These are phyloP conservation scores for Rhodophaea formosa DNA, from an alignment of 2,888 invertebrate genomes.

Conservation along the genomic window DNA sequence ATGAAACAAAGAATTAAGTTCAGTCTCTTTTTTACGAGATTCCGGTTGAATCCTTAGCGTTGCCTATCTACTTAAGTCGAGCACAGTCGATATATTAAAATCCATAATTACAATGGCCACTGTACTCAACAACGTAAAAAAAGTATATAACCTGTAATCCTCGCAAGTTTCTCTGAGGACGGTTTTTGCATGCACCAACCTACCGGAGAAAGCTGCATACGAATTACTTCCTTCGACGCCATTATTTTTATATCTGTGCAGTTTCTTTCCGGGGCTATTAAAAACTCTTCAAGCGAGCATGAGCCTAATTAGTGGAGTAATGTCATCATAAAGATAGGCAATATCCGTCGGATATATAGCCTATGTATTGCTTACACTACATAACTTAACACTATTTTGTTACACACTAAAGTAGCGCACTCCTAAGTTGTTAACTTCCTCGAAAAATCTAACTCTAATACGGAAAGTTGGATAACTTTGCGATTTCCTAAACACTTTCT, in stretches of 20 bases:
- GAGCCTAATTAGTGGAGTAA: neutral
- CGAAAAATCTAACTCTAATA: too few species aligned
- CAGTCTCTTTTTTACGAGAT: too few species aligned
- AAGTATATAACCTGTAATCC: neutral
- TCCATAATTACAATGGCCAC: too few species aligned
- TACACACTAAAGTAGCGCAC: neutral
- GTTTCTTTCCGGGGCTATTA: neutral
- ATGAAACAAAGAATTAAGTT: too few species aligned
- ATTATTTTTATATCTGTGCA: conserved; percentile 25
- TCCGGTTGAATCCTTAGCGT: too few species aligned
- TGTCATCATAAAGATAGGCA: neutral
- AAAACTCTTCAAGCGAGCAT: neutral
- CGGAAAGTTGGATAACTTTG: too few species aligned
- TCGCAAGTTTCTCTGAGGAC: neutral
- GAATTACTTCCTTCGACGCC: neutral
- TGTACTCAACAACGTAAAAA: too few species aligned
- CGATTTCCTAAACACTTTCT: too few species aligned
- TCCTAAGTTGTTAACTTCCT: too few species aligned
- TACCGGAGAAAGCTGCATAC: conserved; percentile 2
- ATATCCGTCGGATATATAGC: neutral
- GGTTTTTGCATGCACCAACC: conserved; percentile 1
- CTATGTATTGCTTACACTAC: neutral
- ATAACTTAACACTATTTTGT: neutral
- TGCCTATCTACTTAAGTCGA: too few species aligned
- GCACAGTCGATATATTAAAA: too few species aligned